phyloP scores from a whole-genome alignment of 2,797 vertebrate species.

The Chrosomus eos region DNA sequence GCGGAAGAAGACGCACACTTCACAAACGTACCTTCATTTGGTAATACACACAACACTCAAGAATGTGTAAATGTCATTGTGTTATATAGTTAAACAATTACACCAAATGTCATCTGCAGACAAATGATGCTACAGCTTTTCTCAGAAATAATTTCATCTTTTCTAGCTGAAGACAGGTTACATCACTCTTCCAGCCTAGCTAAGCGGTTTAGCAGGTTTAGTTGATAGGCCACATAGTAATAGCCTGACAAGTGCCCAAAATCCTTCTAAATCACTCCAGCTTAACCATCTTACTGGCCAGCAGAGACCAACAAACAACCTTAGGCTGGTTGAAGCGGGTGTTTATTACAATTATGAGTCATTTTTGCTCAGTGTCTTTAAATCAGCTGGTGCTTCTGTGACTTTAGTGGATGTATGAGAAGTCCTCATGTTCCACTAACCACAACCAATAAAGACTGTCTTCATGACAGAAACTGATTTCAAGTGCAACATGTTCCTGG shows the following conservation, averaged over 20 bases:
- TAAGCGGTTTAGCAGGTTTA: background rate
- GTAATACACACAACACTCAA: background rate
- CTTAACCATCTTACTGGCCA: background rate
- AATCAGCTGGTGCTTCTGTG: background rate
- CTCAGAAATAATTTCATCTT: background rate
- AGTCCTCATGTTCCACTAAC: background rate
- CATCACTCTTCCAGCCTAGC: constrained; percentile 6
- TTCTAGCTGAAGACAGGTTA: background rate
- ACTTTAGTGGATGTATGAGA: background rate
- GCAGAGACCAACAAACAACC: background rate
- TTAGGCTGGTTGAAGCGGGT: background rate
- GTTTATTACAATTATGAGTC: background rate
- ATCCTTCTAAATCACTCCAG: background rate
- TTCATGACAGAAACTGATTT: background rate
- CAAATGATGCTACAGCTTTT: background rate
- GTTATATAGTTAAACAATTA: background rate
- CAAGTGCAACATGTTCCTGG: background rate
- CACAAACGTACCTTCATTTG: background rate
- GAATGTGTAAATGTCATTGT: constrained; percentile 1
- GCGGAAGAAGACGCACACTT: background rate
- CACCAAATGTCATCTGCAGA: background rate
- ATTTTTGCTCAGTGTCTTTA: background rate
- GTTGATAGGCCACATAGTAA: background rate
- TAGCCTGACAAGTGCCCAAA: background rate
- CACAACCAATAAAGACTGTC: background rate